Conservation (phyloP, 2,113 vertebrate genomes). For the Hystrix cristata region DNA sequence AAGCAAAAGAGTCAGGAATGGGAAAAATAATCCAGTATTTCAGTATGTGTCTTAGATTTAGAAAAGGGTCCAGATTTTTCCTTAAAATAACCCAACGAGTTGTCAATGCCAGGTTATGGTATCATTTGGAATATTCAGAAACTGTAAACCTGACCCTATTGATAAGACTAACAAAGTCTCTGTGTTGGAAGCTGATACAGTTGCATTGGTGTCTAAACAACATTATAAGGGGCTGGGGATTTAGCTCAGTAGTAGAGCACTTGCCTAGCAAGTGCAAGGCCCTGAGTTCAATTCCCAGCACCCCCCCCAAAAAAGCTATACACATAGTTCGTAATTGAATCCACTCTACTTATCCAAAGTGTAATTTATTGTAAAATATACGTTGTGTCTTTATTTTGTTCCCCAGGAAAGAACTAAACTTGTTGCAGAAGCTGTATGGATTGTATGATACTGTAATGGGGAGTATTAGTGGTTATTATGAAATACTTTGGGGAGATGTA, state of each 20-base stretch:
- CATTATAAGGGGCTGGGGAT: background rate
- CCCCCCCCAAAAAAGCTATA: background rate
- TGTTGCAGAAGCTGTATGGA: slow-evolving; percentile 91
- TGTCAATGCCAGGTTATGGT: slow-evolving; percentile 23
- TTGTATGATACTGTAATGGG: slow-evolving; percentile 89
- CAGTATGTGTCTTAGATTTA: background rate
- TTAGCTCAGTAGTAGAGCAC: no score
- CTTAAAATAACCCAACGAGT: background rate
- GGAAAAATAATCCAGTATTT: slow-evolving; percentile 1
- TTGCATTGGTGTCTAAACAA: background rate
- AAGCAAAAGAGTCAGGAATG: slow-evolving; percentile 31
- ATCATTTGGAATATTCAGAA: background rate
- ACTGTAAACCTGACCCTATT: background rate
- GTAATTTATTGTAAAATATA: slow-evolving; percentile 31
- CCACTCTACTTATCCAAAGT: background rate
- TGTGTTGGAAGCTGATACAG: background rate
- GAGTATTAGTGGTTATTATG: slow-evolving; percentile 89
- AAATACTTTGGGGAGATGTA: slow-evolving; percentile 90
- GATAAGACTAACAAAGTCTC: background rate
- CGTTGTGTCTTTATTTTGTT: slow-evolving; percentile 43
- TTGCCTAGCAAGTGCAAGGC: no score
- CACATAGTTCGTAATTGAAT: background rate
- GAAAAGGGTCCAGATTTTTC: background rate
- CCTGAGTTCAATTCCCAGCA: no score
- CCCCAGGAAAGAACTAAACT: slow-evolving; percentile 88